Evolutionary conservation across 2,888 invertebrate genomes (phyloP).

Genomic region (Drosophila nr. perissopoda): DNA sequence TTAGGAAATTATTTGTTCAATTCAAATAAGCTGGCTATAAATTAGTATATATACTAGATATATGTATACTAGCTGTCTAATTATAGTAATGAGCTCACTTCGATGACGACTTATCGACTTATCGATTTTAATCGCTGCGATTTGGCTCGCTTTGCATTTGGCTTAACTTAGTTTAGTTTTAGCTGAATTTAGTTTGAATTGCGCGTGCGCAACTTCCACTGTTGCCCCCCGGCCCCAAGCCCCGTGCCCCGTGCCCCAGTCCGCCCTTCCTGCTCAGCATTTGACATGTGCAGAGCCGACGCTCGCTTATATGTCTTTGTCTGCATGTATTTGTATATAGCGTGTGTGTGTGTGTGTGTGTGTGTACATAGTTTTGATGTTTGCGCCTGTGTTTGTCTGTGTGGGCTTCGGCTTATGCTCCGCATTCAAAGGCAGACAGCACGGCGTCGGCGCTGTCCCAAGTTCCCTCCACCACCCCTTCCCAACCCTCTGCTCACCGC

Average conservation of each 20-base stretch:
- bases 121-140: not conserved
- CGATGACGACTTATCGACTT: not conserved
- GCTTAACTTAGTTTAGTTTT: slow-evolving; percentile 3
- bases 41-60: not conserved
- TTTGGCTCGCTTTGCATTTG: slow-evolving; percentile 8
- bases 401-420: slow-evolving; percentile 71
- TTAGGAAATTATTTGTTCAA: not conserved
- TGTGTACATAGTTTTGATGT: slow-evolving; percentile 12
- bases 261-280: not conserved
- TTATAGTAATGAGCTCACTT: slow-evolving; percentile 6
- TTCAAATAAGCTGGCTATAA: not conserved
- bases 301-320: slow-evolving; percentile 11
- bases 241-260: not conserved
- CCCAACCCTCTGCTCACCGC: not conserved
- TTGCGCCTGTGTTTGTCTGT: slow-evolving; percentile 37
- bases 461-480: slow-evolving; percentile 9
- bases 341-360: not conserved
- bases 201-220: slow-evolving; percentile 50
- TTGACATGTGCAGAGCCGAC: slow-evolving; percentile 4
- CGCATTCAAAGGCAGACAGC: slow-evolving; percentile 77
- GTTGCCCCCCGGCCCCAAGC: slow-evolving; percentile 5
- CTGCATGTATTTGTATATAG: not conserved
- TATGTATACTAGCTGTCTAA: not conserved
- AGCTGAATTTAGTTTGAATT: slow-evolving; percentile 28
- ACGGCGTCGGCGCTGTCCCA: slow-evolving; percentile 65